Conservation (phyloP, 2,888 invertebrate genomes). For the Drosophila greeni region DNA sequence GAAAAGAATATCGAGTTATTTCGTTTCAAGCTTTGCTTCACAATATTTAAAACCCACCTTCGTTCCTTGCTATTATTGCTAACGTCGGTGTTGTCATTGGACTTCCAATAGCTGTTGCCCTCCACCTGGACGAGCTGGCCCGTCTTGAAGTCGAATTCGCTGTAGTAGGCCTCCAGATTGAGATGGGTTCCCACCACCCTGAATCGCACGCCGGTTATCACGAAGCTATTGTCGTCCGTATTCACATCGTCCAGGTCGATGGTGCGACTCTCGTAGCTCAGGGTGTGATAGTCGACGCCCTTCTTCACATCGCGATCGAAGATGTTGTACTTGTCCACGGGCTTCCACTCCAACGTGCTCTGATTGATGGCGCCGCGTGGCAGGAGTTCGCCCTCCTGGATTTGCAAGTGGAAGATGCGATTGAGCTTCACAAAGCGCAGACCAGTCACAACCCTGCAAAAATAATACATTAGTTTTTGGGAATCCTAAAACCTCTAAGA, state of each 20-base stretch:
- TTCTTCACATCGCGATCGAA: constrained; percentile 81
- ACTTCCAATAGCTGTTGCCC: constrained; percentile 86
- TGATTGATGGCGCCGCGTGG: constrained; percentile 83
- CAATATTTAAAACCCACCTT: constrained; percentile 79
- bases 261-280: constrained; percentile 87
- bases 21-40: neutral
- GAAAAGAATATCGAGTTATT: neutral
- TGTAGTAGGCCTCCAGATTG: constrained; percentile 89
- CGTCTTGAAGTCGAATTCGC: constrained; percentile 88
- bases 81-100: constrained; percentile 90
- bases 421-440: constrained; percentile 86
- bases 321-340: constrained; percentile 82
- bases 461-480: constrained; percentile 7
- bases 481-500: neutral
- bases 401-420: constrained; percentile 89
- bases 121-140: constrained; percentile 83
- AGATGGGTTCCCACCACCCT: constrained; percentile 88
- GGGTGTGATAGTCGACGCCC: constrained; percentile 86
- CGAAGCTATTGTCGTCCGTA: constrained; percentile 81
- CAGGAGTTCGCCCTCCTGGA: constrained; percentile 85
- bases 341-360: constrained; percentile 84
- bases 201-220: constrained; percentile 88
- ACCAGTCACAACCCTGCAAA: constrained; percentile 87
- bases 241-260: constrained; percentile 90
- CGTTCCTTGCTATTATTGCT: constrained; percentile 78